Conservation (phyloP, 2,888 invertebrate genomes). For the Tetanocera ferruginea region DNA sequence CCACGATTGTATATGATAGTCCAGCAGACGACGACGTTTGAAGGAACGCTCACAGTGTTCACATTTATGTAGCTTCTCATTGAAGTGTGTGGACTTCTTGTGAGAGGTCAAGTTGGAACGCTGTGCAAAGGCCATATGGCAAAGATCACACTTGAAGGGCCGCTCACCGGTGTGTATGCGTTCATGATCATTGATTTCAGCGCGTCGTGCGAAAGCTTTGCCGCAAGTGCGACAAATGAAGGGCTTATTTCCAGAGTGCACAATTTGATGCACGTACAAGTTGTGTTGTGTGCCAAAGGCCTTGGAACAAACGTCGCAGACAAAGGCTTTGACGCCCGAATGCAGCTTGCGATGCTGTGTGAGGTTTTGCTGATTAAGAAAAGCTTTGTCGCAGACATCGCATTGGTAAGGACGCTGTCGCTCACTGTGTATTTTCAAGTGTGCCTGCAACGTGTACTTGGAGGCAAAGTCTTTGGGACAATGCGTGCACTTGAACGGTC, state of each 20-base stretch:
- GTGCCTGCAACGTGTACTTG: slow-evolving; percentile 83
- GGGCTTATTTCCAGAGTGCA: slow-evolving; percentile 82
- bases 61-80: slow-evolving; percentile 79
- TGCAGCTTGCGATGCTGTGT: slow-evolving; percentile 83
- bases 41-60: slow-evolving; percentile 80
- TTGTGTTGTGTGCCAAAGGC: slow-evolving; percentile 85
- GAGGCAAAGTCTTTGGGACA: slow-evolving; percentile 84
- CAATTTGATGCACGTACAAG: slow-evolving; percentile 82
- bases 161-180: slow-evolving; percentile 85
- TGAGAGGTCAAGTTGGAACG: slow-evolving; percentile 86
- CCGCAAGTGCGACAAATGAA: slow-evolving; percentile 79
- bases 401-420: slow-evolving; percentile 81
- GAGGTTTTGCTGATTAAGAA: slow-evolving; percentile 83
- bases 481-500: slow-evolving; percentile 76
- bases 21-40: slow-evolving; percentile 77
- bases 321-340: slow-evolving; percentile 74
- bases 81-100: slow-evolving; percentile 82
- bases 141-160: slow-evolving; percentile 83
- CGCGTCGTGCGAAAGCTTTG: slow-evolving; percentile 81
- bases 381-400: slow-evolving; percentile 78
- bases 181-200: slow-evolving; percentile 85
- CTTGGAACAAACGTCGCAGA: slow-evolving; percentile 71
- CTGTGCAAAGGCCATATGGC: slow-evolving; percentile 85
- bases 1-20: slow-evolving; percentile 85
- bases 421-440: slow-evolving; percentile 79